Percentiles rank a stretch among this genome's conserved stretches.
These are phyloP conservation scores for Anseranas semipalmata DNA, from an alignment of 2,113 vertebrate genomes.

Conservation along the genomic window DNA sequence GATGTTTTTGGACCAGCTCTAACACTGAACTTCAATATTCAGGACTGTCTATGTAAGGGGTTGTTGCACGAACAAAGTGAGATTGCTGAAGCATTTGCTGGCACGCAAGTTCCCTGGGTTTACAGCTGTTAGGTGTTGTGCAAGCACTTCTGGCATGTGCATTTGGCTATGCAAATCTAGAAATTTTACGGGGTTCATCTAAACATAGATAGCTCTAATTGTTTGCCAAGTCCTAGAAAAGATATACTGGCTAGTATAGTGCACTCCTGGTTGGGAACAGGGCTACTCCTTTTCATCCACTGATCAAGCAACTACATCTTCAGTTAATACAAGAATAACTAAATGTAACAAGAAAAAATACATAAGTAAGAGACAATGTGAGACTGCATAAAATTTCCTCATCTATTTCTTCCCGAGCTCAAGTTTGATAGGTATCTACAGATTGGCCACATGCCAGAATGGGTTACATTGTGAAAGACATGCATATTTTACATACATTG, in stretches of 20 bases:
- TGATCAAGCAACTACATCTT: neutral
- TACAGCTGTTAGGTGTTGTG: neutral
- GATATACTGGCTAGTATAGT: neutral
- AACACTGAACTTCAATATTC: neutral
- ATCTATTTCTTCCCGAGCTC: neutral
- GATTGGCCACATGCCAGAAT: neutral
- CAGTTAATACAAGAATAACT: neutral
- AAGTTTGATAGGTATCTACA: constrained; percentile 1
- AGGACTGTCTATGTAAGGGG: accelerated
- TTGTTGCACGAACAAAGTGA: accelerated
- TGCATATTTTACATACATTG: neutral
- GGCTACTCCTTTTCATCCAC: neutral
- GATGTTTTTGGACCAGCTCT: neutral
- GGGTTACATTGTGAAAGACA: neutral
- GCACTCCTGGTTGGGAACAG: neutral
- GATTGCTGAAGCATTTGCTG: neutral
- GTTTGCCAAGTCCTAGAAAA: neutral
- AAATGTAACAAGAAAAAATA: neutral
- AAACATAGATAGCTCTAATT: neutral
- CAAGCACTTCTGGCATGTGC: neutral
- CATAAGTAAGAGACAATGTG: neutral
- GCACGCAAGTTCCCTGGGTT: neutral
- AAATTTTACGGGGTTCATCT: neutral
- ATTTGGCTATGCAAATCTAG: constrained; percentile 1
- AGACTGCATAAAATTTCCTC: neutral